Conservation (phyloP, 2,113 vertebrate genomes). For the Galemys pyrenaicus region DNA sequence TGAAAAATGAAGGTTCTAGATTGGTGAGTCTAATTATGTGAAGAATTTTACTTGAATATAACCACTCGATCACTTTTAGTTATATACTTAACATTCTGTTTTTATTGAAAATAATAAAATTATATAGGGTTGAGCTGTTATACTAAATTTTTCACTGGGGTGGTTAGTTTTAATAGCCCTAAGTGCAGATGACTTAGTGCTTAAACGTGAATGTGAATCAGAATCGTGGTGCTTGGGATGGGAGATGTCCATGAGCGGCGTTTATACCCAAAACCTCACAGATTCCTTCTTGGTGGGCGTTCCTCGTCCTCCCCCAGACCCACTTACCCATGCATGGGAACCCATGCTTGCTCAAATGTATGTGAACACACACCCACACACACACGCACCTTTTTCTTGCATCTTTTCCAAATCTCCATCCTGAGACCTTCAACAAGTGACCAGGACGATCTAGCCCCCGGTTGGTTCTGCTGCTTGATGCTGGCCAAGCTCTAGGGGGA, state of each 20-base stretch:
- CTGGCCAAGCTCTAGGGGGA: not conserved
- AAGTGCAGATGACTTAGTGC: not conserved
- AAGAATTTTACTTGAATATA: not conserved
- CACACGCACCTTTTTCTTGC: not conserved
- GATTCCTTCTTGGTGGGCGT: not conserved
- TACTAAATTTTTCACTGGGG: not conserved
- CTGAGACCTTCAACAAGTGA: not conserved
- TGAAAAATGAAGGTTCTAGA: not conserved
- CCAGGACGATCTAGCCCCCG: not conserved
- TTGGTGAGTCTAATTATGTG: not conserved
- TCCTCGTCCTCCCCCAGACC: not conserved
- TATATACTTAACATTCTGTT: not conserved
- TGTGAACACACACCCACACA: too few relatives aligned
- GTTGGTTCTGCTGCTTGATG: not conserved
- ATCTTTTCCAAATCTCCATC: not conserved
- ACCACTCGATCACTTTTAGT: not conserved
- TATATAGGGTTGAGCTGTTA: not conserved
- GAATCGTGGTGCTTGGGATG: not conserved
- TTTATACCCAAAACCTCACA: not conserved
- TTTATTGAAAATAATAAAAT: constrained; percentile 66
- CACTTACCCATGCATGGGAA: not conserved
- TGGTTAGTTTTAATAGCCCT: not conserved
- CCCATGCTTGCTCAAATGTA: too few relatives aligned
- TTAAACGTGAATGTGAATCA: not conserved
- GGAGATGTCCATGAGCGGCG: not conserved